A percentile compares a stretch with the other conserved stretches of the same genome.
These are phyloP conservation scores for Pararge aegeria DNA, from an alignment of 1,140 invertebrate genomes.

Conservation along the genomic window DNA sequence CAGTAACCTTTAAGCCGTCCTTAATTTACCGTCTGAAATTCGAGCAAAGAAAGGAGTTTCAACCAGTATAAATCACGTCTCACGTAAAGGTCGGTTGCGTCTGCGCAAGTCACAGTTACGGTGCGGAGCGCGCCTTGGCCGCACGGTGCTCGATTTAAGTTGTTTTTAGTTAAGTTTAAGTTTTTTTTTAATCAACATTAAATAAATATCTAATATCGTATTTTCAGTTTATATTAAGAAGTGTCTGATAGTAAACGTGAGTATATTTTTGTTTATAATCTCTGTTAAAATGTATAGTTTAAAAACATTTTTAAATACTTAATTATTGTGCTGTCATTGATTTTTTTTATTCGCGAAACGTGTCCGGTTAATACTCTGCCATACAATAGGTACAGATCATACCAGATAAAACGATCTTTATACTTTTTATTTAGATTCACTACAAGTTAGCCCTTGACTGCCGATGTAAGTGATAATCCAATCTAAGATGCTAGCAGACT, in stretches of 20 bases:
- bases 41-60: conserved; percentile 15
- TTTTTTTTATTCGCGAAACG: no score
- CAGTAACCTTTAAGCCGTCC: neutral
- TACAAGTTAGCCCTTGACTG: no score
- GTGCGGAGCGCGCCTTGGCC: conserved; percentile 5
- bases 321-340: neutral
- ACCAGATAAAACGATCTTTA: no score
- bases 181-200: neutral
- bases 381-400: no score
- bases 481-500: no score
- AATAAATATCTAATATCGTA: neutral
- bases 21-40: neutral
- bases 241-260: neutral
- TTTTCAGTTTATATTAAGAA: neutral
- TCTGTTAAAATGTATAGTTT: neutral
- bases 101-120: conserved; percentile 12
- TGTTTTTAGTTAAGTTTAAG: neutral
- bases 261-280: neutral
- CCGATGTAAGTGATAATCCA: no score
- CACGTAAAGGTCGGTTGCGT: conserved; percentile 22
- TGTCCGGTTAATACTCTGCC: no score
- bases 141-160: neutral
- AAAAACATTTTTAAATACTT: neutral
- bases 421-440: no score
- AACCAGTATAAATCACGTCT: conserved; percentile 6